phyloP scores from a whole-genome alignment of 2,888 invertebrate genomes.

The Drosophila pegasa region DNA sequence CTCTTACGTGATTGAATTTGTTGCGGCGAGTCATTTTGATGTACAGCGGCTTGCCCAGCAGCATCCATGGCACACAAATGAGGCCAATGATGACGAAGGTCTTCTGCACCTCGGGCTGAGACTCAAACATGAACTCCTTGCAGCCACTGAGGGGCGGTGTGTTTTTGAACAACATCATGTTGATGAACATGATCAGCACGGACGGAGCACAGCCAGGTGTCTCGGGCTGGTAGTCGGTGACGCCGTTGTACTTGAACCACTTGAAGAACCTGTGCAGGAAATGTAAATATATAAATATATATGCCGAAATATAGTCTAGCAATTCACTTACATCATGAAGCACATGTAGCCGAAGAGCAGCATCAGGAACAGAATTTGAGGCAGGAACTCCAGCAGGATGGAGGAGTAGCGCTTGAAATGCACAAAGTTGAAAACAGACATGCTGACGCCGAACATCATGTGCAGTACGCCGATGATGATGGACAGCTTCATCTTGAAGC shows the following conservation, averaged over 20 bases:
- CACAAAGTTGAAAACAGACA: slow-evolving; percentile 92
- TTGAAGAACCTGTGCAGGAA: slow-evolving; percentile 88
- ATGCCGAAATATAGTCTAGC: neutral
- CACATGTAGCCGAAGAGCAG: slow-evolving; percentile 96
- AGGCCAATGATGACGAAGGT: slow-evolving; percentile 92
- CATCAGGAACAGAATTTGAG: slow-evolving; percentile 94
- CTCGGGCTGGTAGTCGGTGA: slow-evolving; percentile 78
- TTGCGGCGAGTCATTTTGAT: slow-evolving; percentile 85
- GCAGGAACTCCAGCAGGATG: slow-evolving; percentile 94
- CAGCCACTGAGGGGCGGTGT: slow-evolving; percentile 84
- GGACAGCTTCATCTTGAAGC: slow-evolving; percentile 98
- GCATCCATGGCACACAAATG: slow-evolving; percentile 96
- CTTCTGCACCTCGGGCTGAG: slow-evolving; percentile 90
- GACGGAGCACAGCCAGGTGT: slow-evolving; percentile 89
- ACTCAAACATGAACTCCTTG: slow-evolving; percentile 88
- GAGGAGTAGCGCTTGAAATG: slow-evolving; percentile 90
- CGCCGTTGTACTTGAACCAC: slow-evolving; percentile 91
- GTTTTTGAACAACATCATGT: slow-evolving; percentile 91
- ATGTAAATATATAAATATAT: neutral
- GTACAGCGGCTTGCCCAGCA: slow-evolving; percentile 95
- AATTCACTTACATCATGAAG: slow-evolving; percentile 88
- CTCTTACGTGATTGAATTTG: slow-evolving; percentile 69
- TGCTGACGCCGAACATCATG: slow-evolving; percentile 97
- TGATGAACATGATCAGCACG: slow-evolving; percentile 91
- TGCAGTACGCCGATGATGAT: slow-evolving; percentile 96